Evolutionary conservation across 2,113 vertebrate genomes (phyloP).

Genomic region (Channa argus): DNA sequence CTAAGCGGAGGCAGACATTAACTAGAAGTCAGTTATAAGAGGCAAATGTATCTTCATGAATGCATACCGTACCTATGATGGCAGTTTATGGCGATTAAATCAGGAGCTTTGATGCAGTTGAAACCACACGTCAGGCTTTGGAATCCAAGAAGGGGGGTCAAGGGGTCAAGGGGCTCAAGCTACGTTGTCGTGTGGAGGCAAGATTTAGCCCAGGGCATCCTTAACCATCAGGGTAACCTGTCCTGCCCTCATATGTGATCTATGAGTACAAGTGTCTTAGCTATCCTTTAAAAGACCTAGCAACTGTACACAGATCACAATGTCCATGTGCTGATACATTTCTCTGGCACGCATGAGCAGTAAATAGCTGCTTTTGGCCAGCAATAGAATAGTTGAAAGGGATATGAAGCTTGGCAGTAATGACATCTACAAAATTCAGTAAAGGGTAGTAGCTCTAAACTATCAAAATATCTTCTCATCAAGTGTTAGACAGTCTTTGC

Average conservation of each 20-base stretch:
- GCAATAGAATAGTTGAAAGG: constrained; percentile 24
- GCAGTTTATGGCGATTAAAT: constrained; percentile 11
- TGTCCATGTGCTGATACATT: not conserved
- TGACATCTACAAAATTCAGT: not conserved
- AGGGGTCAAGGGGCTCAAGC: constrained; percentile 22
- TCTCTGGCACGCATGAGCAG: constrained; percentile 9
- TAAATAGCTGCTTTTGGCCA: constrained; percentile 5
- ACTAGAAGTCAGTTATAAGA: not conserved
- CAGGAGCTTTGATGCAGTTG: not conserved
- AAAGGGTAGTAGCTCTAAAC: constrained; percentile 9
- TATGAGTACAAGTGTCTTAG: constrained; percentile 17
- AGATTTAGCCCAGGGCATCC: not conserved
- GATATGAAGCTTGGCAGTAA: constrained; percentile 1
- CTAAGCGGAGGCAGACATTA: not conserved
- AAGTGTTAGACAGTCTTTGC: constrained; percentile 2
- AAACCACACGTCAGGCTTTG: constrained; percentile 37
- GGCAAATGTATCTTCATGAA: constrained; percentile 10
- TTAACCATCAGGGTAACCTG: constrained; percentile 7
- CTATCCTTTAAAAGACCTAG: not conserved
- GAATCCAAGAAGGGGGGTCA: constrained; percentile 12
- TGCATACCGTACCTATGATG: constrained; percentile 22
- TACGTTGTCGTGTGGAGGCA: not conserved
- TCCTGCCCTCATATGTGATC: constrained; percentile 8
- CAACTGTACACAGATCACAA: constrained; percentile 3
- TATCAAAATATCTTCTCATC: not conserved